These are phyloP conservation scores for Nothocercus julius DNA, from an alignment of 2,113 vertebrate species.

Conservation along the genomic window DNA sequence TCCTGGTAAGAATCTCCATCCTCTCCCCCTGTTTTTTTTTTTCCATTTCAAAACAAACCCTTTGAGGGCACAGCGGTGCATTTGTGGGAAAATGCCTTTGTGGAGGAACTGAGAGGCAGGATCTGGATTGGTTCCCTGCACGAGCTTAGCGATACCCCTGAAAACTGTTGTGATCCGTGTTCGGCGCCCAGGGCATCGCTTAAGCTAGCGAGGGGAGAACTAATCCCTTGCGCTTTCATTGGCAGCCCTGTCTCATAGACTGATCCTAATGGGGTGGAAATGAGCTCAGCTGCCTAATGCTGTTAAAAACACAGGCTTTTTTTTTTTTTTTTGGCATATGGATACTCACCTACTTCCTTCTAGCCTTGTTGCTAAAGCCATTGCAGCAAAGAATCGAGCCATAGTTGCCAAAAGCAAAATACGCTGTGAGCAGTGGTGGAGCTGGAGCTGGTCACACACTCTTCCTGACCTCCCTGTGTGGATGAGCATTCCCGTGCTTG, in stretches of 20 bases:
- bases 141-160: slow-evolving; percentile 51
- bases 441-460: neutral
- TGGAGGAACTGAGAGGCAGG: slow-evolving; percentile 54
- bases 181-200: slow-evolving; percentile 66
- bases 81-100: slow-evolving; percentile 40
- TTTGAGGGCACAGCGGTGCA: slow-evolving; percentile 21
- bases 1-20: slow-evolving; percentile 35
- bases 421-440: accelerated
- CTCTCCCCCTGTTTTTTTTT: neutral
- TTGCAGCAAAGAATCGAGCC: slow-evolving; percentile 50
- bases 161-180: slow-evolving; percentile 45
- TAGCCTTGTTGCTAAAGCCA: slow-evolving; percentile 43
- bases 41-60: slow-evolving; percentile 28
- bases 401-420: neutral
- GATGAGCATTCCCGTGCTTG: neutral
- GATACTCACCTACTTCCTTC: slow-evolving; percentile 61
- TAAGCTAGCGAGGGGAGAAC: slow-evolving; percentile 67
- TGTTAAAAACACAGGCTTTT: slow-evolving; percentile 73
- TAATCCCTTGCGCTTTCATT: slow-evolving; percentile 66
- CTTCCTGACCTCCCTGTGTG: neutral
- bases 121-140: slow-evolving; percentile 50
- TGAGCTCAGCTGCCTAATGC: slow-evolving; percentile 78
- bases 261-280: slow-evolving; percentile 76
- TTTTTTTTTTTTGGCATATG: slow-evolving; percentile 36
- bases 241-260: slow-evolving; percentile 65